Evolutionary conservation across 2,888 invertebrate genomes (phyloP).

Genomic region (Apodemia mormo): DNA sequence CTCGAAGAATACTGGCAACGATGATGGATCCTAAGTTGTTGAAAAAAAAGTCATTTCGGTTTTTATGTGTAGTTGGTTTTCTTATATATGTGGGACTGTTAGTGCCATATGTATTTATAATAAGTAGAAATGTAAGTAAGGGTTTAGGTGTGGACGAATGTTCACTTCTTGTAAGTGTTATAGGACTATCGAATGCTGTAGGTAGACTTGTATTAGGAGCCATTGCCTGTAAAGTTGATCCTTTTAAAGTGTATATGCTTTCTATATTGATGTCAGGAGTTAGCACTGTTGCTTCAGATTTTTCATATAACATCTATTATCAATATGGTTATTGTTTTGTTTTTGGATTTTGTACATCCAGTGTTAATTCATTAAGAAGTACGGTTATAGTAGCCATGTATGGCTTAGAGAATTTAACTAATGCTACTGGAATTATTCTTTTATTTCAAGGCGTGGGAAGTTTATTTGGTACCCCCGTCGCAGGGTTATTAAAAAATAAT

Average conservation of each 20-base stretch:
- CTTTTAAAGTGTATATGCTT: conserved; percentile 48
- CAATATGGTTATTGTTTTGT: conserved; percentile 58
- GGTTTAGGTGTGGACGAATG: conserved; percentile 57
- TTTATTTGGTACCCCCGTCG: conserved; percentile 64
- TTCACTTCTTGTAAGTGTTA: conserved; percentile 60
- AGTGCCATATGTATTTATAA: conserved; percentile 65
- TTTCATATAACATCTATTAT: conserved; percentile 56
- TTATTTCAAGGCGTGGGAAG: conserved; percentile 67
- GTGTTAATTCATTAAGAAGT: conserved; percentile 57
- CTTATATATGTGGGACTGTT: conserved; percentile 58
- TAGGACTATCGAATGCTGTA: conserved; percentile 58
- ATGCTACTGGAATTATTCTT: conserved; percentile 66
- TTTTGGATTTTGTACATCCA: conserved; percentile 60
- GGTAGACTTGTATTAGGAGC: conserved; percentile 58
- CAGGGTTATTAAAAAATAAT: conserved; percentile 52
- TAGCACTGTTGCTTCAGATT: conserved; percentile 52
- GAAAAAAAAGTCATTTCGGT: conserved; percentile 55
- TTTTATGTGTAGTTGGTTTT: conserved; percentile 55
- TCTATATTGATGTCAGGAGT: conserved; percentile 49
- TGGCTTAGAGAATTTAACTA: conserved; percentile 69
- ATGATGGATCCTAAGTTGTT: conserved; percentile 70
- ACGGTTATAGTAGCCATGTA: conserved; percentile 62
- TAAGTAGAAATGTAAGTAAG: conserved; percentile 52
- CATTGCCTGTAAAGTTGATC: conserved; percentile 56
- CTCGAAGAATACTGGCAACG: conserved; percentile 66